Evolutionary conservation across 2,113 vertebrate genomes (phyloP).

Genomic region (Mesocricetus auratus): DNA sequence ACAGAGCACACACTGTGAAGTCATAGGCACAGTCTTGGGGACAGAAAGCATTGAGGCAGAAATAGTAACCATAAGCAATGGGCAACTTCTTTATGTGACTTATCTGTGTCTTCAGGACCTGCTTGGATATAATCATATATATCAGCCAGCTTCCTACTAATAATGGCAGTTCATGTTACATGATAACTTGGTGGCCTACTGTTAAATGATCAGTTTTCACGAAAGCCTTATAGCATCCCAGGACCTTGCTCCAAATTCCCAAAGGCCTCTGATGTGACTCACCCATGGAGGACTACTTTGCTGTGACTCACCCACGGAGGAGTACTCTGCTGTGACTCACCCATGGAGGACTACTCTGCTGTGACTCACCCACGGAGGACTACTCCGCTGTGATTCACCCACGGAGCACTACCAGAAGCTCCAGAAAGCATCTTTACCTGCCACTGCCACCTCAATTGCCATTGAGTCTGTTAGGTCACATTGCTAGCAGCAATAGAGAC

Average conservation of each 20-base stretch:
- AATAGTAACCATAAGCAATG: neutral
- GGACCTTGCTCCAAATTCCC: neutral
- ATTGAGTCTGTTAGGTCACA: neutral
- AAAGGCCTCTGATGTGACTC: neutral
- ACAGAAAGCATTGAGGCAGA: neutral
- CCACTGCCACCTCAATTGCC: neutral
- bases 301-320: neutral
- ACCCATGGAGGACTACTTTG: neutral
- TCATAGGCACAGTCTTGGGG: neutral
- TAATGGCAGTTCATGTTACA: neutral
- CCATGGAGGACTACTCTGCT: no score
- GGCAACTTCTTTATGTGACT: neutral
- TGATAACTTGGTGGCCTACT: neutral
- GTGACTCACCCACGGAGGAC: neutral
- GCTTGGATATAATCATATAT: neutral
- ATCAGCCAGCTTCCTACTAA: neutral
- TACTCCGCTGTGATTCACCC: neutral
- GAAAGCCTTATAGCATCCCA: neutral
- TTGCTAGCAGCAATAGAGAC: neutral
- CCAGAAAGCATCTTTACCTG: neutral
- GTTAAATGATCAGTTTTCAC: neutral
- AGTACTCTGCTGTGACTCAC: no score
- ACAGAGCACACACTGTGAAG: neutral
- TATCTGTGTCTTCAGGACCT: neutral
- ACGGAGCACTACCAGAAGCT: neutral